Percentiles rank a stretch among this genome's conserved stretches.
Conservation (phyloP, 2,797 vertebrate genomes). For the Clarias fuscus region DNA sequence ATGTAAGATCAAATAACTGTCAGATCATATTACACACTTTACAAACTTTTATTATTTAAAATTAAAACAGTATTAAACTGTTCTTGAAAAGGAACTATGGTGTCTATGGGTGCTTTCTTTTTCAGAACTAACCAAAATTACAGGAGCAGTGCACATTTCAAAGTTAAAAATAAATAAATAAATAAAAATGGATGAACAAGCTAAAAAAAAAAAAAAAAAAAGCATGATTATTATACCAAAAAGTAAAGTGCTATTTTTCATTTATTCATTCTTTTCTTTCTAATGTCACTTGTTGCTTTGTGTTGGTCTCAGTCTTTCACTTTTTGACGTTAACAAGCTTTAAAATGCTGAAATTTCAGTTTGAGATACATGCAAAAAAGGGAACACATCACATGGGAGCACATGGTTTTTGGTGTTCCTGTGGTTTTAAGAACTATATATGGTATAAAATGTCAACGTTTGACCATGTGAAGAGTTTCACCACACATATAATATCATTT, state of each 20-base stretch:
- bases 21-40: background rate
- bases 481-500: background rate
- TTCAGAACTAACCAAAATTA: background rate
- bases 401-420: no score
- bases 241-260: background rate
- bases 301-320: background rate
- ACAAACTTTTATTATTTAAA: background rate
- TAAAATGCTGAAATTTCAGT: no score
- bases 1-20: background rate
- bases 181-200: no score
- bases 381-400: no score
- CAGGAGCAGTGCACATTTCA: background rate
- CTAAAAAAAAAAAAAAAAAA: background rate
- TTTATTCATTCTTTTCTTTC: background rate
- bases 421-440: background rate
- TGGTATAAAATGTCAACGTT: background rate
- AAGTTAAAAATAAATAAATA: background rate
- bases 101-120: background rate
- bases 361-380: no score
- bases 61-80: background rate
- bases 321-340: background rate
- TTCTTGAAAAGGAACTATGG: background rate
- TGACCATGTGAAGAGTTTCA: background rate
- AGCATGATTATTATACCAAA: background rate
- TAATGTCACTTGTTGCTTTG: background rate